A percentile compares a stretch with the other conserved stretches of the same genome.
Conservation (phyloP, 2,888 invertebrate genomes). For the Synanthedon myopaeformis region DNA sequence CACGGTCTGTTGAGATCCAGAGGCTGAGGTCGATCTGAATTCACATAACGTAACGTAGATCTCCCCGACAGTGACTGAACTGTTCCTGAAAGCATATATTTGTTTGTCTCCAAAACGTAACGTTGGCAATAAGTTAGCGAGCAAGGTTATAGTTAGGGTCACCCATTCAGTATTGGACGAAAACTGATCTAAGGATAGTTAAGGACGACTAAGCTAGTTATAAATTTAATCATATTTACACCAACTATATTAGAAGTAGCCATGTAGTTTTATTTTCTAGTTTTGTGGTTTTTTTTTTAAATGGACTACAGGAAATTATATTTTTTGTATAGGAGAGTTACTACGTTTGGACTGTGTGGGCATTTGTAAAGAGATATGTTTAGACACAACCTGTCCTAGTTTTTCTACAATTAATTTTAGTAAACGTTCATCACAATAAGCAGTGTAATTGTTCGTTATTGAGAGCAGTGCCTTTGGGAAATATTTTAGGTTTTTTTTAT, state of each 20-base stretch:
- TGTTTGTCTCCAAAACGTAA: constrained; percentile 20
- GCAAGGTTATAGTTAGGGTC: constrained; percentile 41
- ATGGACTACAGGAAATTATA: not conserved
- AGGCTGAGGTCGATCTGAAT: constrained; percentile 13
- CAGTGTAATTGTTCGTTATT: not conserved
- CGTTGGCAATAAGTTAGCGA: constrained; percentile 55
- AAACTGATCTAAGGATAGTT: constrained; percentile 44
- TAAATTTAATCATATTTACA: constrained; percentile 57
- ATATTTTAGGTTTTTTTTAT: not conserved
- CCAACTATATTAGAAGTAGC: constrained; percentile 54
- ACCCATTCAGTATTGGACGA: constrained; percentile 64
- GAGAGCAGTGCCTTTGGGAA: not conserved
- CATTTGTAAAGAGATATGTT: not conserved
- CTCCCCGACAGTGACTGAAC: constrained; percentile 25
- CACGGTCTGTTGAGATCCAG: constrained; percentile 10
- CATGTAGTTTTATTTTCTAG: constrained; percentile 50
- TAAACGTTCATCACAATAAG: not conserved
- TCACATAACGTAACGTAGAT: constrained; percentile 29
- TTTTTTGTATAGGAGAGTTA: not conserved
- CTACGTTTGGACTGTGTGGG: not conserved
- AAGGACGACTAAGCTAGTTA: constrained; percentile 45
- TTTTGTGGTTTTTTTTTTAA: constrained; percentile 14
- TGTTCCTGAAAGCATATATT: constrained; percentile 11
- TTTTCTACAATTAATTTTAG: not conserved
- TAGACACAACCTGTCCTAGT: not conserved